phyloP scores from a whole-genome alignment of 2,797 vertebrate genomes.

The Mus minutoides region DNA sequence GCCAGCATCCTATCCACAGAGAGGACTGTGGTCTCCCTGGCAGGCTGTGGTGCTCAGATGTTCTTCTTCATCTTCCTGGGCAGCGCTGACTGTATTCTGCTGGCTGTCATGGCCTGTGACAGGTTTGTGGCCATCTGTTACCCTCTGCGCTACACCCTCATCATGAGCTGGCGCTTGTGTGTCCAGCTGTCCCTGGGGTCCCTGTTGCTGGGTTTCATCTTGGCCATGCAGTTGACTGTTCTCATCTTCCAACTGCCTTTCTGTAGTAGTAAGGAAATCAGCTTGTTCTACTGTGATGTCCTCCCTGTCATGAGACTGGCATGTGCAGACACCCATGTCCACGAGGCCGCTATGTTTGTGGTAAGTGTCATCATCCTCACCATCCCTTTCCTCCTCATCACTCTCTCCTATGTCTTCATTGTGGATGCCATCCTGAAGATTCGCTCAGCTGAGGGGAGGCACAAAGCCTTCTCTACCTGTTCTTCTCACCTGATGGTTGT shows the following conservation, averaged over 20 bases:
- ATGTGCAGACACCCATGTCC: slow-evolving; percentile 27
- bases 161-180: slow-evolving; percentile 53
- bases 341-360: neutral
- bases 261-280: slow-evolving; percentile 59
- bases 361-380: neutral
- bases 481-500: slow-evolving; percentile 54
- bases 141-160: slow-evolving; percentile 8
- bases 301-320: slow-evolving; percentile 55
- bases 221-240: slow-evolving; percentile 46
- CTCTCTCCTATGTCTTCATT: slow-evolving; percentile 25
- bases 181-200: slow-evolving; percentile 45
- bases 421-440: slow-evolving; percentile 42
- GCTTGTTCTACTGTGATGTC: slow-evolving; percentile 48
- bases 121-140: slow-evolving; percentile 51
- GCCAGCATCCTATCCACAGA: neutral
- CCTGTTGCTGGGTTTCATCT: slow-evolving; percentile 38
- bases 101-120: slow-evolving; percentile 57
- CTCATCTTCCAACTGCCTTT: slow-evolving; percentile 59
- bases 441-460: neutral
- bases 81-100: slow-evolving; percentile 49
- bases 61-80: slow-evolving; percentile 70
- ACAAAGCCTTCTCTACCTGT: slow-evolving; percentile 58
- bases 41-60: slow-evolving; percentile 45
- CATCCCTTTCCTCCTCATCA: slow-evolving; percentile 53
- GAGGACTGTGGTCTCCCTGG: slow-evolving; percentile 21